phyloP scores from a whole-genome alignment of 2,113 vertebrate genomes.

The Xiphophorus couchianus region DNA sequence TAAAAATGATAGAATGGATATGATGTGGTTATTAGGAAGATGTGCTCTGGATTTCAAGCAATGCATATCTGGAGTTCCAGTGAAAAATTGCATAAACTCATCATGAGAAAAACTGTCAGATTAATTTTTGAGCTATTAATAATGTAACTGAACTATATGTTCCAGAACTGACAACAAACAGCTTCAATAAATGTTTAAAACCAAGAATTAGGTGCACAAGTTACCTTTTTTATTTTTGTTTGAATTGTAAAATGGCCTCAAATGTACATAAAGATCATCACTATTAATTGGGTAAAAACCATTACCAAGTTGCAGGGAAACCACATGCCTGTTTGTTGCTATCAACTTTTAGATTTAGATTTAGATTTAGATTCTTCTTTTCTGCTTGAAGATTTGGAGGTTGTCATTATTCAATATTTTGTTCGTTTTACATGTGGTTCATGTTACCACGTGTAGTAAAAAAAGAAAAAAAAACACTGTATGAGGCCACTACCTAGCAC shows the following conservation, averaged over 20 bases:
- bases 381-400: background rate
- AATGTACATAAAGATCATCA: background rate
- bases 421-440: background rate
- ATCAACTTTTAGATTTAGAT: no score
- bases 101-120: background rate
- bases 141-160: background rate
- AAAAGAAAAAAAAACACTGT: background rate
- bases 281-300: no score
- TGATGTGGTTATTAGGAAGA: background rate
- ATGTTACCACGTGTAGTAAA: no score
- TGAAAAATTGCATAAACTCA: background rate
- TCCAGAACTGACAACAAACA: background rate
- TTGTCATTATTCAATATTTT: background rate
- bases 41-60: background rate
- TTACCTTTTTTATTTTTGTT: no score
- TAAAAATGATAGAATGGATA: background rate
- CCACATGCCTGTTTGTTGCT: no score
- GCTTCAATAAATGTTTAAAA: background rate
- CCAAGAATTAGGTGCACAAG: background rate
- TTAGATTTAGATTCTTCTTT: background rate
- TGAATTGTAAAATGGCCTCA: background rate
- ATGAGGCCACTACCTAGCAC: no score
- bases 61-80: background rate
- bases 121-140: background rate
- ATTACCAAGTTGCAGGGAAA: no score